phyloP scores from a whole-genome alignment of 2,113 vertebrate species.

The Cephalophus harveyi region DNA sequence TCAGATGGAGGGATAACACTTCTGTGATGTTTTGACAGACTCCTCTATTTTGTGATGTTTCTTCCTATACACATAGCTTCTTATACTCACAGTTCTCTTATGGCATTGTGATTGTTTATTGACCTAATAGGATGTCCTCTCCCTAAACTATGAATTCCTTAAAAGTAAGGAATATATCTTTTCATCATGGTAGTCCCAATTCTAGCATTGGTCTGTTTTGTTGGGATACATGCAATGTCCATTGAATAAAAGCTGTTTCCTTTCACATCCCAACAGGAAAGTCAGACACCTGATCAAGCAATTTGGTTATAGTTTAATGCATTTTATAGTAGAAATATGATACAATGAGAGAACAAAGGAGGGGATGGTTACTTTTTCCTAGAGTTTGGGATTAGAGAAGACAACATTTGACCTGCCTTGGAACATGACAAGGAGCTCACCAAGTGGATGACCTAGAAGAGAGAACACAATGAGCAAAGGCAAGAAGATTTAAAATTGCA shows the following conservation, averaged over 20 bases:
- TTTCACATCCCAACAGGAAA: slow-evolving; percentile 20
- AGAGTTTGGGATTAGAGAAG: neutral
- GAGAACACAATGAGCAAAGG: neutral
- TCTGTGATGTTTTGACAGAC: neutral
- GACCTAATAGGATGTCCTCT: neutral
- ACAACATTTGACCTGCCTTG: neutral
- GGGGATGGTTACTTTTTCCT: neutral
- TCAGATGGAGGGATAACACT: neutral
- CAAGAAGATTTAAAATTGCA: neutral
- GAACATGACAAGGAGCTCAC: neutral
- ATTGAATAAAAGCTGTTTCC: slow-evolving; percentile 4
- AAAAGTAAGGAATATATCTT: neutral
- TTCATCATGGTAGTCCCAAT: neutral
- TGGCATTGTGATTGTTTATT: neutral
- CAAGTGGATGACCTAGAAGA: neutral
- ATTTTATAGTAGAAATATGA: neutral
- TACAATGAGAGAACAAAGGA: neutral
- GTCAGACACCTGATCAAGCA: neutral
- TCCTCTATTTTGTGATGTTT: neutral
- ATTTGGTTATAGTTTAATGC: neutral
- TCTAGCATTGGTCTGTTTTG: neutral
- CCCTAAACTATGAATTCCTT: neutral
- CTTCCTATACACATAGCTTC: neutral
- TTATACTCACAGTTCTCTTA: neutral
- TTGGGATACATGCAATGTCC: neutral